Evolutionary conservation across 2,888 invertebrate genomes (phyloP), one percentile per base, ranked within the genome.

Genomic region (Folsomia candida): DNA sequence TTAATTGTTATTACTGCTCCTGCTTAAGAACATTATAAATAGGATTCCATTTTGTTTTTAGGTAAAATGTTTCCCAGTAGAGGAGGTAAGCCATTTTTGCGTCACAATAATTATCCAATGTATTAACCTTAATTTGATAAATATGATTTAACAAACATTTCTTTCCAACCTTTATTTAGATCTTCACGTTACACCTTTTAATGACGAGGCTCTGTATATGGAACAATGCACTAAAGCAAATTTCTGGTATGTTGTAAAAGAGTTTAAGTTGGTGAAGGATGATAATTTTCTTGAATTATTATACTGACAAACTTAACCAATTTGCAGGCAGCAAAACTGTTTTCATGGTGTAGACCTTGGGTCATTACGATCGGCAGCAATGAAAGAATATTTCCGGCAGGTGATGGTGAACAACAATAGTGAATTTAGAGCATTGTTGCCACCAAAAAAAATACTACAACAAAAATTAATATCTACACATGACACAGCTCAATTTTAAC

Each of bases 211-310:
- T 28, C 87, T 99, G 51, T 99, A 93, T 83, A 94, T 96, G 90
- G 98, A 99, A 84, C 97, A 98, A 83, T 94, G 93, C 82, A 95
- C 95, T 81, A 99, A 99, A 85, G 96, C 97, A 0, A 97, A 97
- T 83, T 99, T 99, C 84, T 99, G 98, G 98, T 87, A 81, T 81
- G 82, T 79, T 3, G 4, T 28, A 68, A 67, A 68, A 28, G 27
- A 68, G 47, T 9, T 18, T 47, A 11, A 47, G 9, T 47, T 47
- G 20, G 54, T 54, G 18, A 54, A 54, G 20, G 4, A 54, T 4
- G 20, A 54, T 4, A 54, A n/a, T 54, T 54, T 54, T 54, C 20
- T 54, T 18, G n/a, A n/a, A n/a, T n/a, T n/a, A n/a, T n/a, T n/a
- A n/a, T n/a, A n/a, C n/a, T n/a, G n/a, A n/a, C n/a, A n/a, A n/a